Evolutionary conservation across 2,113 vertebrate genomes (phyloP).

Genomic region (Myrmophylax atrothorax): DNA sequence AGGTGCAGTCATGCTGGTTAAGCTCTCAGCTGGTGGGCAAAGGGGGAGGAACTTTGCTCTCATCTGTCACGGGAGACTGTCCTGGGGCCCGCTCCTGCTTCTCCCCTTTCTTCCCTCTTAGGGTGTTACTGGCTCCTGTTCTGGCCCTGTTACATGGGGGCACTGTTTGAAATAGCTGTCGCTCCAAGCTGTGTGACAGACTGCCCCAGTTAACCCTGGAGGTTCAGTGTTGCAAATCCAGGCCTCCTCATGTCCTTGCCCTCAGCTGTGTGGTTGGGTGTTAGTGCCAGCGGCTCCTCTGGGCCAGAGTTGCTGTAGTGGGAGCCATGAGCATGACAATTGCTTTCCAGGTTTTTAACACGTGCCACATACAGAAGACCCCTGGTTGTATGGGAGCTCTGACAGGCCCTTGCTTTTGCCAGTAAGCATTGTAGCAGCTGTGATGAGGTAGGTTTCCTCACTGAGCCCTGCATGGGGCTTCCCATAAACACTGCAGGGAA

Average conservation of each 20-base stretch:
- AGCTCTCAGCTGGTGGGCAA: background rate
- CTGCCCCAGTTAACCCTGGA: background rate
- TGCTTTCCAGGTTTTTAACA: slow-evolving; percentile 48
- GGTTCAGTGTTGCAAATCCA: background rate
- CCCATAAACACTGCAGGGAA: background rate
- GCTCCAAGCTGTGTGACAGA: background rate
- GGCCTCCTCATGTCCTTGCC: background rate
- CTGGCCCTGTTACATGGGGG: background rate
- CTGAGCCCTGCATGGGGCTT: background rate
- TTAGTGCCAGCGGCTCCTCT: background rate
- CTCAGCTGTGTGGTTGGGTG: rapidly evolving
- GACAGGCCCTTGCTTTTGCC: slow-evolving; percentile 19
- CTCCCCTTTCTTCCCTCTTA: slow-evolving; percentile 47
- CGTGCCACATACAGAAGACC: background rate
- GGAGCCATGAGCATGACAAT: background rate
- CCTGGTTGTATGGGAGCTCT: background rate
- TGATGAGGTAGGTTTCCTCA: slow-evolving; percentile 42
- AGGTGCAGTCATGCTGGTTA: background rate
- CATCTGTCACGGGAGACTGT: background rate
- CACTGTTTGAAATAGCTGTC: background rate
- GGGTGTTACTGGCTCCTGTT: background rate
- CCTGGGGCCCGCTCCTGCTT: background rate
- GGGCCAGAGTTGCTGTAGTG: background rate
- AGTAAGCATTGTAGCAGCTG: slow-evolving; percentile 22
- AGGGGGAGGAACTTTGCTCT: background rate